phyloP scores from a whole-genome alignment of 2,888 invertebrate genomes.

The Diabrotica balteata region DNA sequence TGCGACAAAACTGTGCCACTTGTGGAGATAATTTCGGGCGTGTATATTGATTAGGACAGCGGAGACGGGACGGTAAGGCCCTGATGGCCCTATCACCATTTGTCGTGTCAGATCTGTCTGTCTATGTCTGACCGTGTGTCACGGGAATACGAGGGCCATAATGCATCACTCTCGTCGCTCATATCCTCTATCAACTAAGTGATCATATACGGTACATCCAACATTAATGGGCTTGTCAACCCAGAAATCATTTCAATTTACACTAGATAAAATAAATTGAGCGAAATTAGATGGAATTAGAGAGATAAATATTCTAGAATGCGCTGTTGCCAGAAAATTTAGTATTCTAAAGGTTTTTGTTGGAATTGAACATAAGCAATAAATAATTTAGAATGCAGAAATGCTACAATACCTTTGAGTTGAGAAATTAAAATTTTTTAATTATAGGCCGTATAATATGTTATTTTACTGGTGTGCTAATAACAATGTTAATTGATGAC shows the following conservation, averaged over 20 bases:
- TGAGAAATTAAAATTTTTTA: too few species aligned
- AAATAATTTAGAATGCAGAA: too few species aligned
- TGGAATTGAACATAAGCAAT: too few species aligned
- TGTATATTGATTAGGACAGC: slow-evolving; percentile 19
- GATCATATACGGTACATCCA: slow-evolving; percentile 12
- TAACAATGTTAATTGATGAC: too few species aligned
- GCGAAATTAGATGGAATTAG: too few species aligned
- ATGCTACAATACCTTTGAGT: too few species aligned
- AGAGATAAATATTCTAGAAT: too few species aligned
- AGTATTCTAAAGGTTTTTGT: too few species aligned
- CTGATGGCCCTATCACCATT: slow-evolving; percentile 27
- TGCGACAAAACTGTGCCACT: slow-evolving; percentile 18
- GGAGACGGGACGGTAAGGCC: slow-evolving; percentile 18
- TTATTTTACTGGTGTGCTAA: too few species aligned
- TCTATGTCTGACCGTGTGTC: slow-evolving; percentile 22
- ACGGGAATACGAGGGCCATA: slow-evolving; percentile 23
- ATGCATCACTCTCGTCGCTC: slow-evolving; percentile 22
- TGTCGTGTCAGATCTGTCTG: slow-evolving; percentile 26
- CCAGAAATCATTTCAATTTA: slow-evolving; percentile 2
- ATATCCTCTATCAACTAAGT: slow-evolving; percentile 22
- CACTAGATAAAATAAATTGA: neutral
- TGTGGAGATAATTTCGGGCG: slow-evolving; percentile 21
- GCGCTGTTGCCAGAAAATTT: too few species aligned
- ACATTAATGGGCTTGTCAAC: slow-evolving; percentile 9
- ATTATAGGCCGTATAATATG: too few species aligned